Base-by-base conservation (phyloP, 64 coral and sea anemone genomes). In the Montipora capricornis region DNA sequence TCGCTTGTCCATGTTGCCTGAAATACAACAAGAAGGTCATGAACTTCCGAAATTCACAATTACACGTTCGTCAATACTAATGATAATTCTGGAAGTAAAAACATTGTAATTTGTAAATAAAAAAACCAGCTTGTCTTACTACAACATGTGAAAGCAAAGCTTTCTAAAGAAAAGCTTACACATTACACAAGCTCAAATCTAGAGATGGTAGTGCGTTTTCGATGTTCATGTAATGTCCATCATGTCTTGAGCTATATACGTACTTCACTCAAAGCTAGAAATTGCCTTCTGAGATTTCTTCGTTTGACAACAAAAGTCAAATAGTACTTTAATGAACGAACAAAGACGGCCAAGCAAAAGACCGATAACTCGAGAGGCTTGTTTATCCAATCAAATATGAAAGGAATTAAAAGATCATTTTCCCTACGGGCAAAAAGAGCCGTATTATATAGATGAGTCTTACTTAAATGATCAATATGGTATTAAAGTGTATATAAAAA, bases 1-100 rank as follows among this genome's bases (percentile, higher is more conserved):
- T 80, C 92, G 92, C 84, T 84, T 76, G 57, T 93, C 92, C 92
- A 93, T 93, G 70, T 53, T 93, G 85, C 92, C 87, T 85, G 49
- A 59, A 79, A 49, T 61, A 92, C 4, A 80, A 46, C 19, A 71
- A 86, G 24, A 3, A 44, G 6, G 37, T 46, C 11, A 20, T 46
- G 9, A 76, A 29, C 13, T 45, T 8, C 5, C 20, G 20, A 67
- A 71, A 71, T 64, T 64, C 15, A 64, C 14, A 14, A 55, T 55
- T 55, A 55, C 10, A 7, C 10, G 5, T 55, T 10, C 52, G 10
- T 55, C 5, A 55, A 55, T 7, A 55, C 52, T 55, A 5, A 55
- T 55, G 52, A 10, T 55, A 55, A 7, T 55, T 55, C 52, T 55
- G 52, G 6, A 10, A 55, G 52, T 37, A 37, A 10, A 55, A 55